Evolutionary conservation across 2,797 vertebrate genomes (phyloP), one percentile per base, ranked within the genome.

Genomic region (Pyrocephalus nanus): DNA sequence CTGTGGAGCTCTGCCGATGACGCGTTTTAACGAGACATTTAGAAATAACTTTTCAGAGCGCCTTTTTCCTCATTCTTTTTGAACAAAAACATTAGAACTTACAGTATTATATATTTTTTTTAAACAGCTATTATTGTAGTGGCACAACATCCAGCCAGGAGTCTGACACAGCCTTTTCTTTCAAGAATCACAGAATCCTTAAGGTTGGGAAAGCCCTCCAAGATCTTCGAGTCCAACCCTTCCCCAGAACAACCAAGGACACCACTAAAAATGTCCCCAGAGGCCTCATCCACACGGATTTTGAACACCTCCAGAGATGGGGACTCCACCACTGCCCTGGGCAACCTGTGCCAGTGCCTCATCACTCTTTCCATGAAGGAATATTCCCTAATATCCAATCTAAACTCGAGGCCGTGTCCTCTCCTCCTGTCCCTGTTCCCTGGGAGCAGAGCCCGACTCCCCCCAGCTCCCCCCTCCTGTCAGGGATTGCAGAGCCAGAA

Each of bases 391-490:
- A 17, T 54, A 74, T 32, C 34, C 29, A 36, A 20, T 6, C 5
- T 16, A 26, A 42, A 26, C 27, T 5, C 45, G 30, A 54, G 62
- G 8, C 21, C 0, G 0, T 19, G 47, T 14, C 20, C 10, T 47
- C 25, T 60, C 3, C 29, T 58, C n/a, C 40, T 60, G 20, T 45
- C 45, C 29, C 51, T 30, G 36, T 58, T 45, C 23, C 67, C 51
- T 60, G 53, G 6, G 4, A 71, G 50, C 50, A 78, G 6, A 86
- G 40, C 30, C 34, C 0, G 0, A 64, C 8, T 18, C 13, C 12
- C 19, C 11, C 21, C 0, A 0, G 32, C 15, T 71, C 18, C 13
- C 22, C 50, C 26, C 50, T 51, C 50, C 50, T 50, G 50, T 1
- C 51, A 72, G 50, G 57, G 66, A 43, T 1, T 72, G 32, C 70